A percentile compares a stretch with the other conserved stretches of the same genome.
phyloP scores from a whole-genome alignment of 1,140 invertebrate species.

The Argopecten irradians region DNA sequence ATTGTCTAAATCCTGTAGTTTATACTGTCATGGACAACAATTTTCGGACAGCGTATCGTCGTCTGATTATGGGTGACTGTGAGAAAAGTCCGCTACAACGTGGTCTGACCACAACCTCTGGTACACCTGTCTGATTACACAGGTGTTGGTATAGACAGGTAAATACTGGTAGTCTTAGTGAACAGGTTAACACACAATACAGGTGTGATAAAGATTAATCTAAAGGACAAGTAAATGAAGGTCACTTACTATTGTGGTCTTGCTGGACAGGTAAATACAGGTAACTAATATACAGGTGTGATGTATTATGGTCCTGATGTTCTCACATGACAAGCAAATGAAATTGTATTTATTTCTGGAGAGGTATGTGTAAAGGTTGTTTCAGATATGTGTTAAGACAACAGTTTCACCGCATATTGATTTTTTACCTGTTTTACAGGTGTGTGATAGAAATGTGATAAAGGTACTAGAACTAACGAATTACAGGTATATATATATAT shows the following conservation, averaged over 20 bases:
- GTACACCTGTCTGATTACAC: not conserved
- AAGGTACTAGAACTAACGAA: not conserved
- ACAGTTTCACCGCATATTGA: no score
- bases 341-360: no score
- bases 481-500: not conserved
- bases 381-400: no score
- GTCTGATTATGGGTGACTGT: conserved; percentile 55
- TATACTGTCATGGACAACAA: conserved; percentile 68
- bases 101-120: not conserved
- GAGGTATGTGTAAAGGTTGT: no score
- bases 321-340: no score
- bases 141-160: not conserved
- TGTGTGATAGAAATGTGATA: not conserved
- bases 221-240: not conserved
- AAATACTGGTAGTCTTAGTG: no score
- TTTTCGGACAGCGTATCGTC: conserved; percentile 61
- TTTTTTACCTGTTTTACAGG: not conserved
- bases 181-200: no score
- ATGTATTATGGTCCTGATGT: no score
- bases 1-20: conserved; percentile 64
- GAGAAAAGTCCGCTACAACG: conserved; percentile 45
- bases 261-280: no score
- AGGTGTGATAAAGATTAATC: not conserved
- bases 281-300: no score
- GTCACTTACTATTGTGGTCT: no score